Evolutionary conservation across 2,888 invertebrate species (phyloP).

Genomic region (Harpagoxenus sublaevis): DNA sequence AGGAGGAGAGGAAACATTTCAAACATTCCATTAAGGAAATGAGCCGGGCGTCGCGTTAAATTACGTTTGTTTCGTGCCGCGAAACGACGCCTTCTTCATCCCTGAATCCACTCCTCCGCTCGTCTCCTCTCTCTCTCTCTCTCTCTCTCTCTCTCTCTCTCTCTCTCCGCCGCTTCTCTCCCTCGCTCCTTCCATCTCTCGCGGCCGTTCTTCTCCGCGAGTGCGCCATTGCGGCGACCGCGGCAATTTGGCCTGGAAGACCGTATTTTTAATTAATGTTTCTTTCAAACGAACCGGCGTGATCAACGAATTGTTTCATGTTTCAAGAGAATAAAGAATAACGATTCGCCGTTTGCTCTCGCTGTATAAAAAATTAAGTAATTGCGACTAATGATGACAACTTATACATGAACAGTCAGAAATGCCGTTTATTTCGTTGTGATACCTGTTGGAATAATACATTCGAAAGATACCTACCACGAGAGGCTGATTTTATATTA

Average conservation of each 20-base stretch:
- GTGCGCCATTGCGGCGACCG: conserved; percentile 32
- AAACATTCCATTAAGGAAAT: conserved; percentile 75
- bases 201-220: background rate
- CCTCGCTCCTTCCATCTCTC: background rate
- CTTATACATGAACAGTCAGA: background rate
- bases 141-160: background rate
- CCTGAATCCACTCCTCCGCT: background rate
- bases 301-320: background rate
- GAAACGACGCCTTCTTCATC: conserved; percentile 51
- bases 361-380: background rate
- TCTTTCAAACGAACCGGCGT: background rate
- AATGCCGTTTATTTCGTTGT: background rate
- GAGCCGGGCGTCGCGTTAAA: conserved; percentile 69
- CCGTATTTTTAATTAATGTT: conserved; percentile 48
- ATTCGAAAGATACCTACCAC: background rate
- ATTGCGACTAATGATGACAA: background rate
- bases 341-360: background rate
- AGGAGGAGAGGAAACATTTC: conserved; percentile 64
- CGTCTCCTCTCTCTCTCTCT: background rate
- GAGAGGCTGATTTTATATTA: background rate
- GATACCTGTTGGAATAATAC: background rate
- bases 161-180: background rate
- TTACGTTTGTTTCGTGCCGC: conserved; percentile 65
- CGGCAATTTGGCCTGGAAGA: conserved; percentile 31
- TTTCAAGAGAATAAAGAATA: background rate